Percentiles rank a stretch among this genome's conserved stretches.
Evolutionary conservation across 2,797 vertebrate genomes (phyloP).

Genomic region (Ficedula albicollis): DNA sequence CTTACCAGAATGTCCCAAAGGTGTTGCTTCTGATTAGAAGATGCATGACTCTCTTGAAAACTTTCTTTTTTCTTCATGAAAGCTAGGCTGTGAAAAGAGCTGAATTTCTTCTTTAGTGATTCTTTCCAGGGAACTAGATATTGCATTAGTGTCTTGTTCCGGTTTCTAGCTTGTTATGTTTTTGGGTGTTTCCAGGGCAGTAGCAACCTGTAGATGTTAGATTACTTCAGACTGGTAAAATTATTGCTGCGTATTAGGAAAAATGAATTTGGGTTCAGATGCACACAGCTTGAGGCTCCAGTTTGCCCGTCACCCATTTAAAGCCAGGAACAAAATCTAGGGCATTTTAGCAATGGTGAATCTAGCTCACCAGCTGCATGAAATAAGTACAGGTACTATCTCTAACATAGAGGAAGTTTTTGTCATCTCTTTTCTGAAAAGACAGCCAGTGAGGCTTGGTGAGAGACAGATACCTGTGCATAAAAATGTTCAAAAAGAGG

Average conservation of each 20-base stretch:
- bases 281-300: background rate
- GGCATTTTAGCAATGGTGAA: background rate
- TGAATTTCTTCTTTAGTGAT: background rate
- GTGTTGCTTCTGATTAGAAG: background rate
- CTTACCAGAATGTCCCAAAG: background rate
- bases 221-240: background rate
- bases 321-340: background rate
- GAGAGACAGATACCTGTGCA: rapidly evolving
- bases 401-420: background rate
- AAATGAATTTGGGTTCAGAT: background rate
- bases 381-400: background rate
- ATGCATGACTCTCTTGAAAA: background rate
- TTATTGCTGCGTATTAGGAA: background rate
- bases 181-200: background rate
- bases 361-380: background rate
- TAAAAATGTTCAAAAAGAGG: background rate
- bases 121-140: background rate
- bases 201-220: background rate
- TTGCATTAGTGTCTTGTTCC: background rate
- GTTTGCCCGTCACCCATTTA: background rate
- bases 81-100: background rate
- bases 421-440: background rate
- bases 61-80: background rate
- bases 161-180: background rate
- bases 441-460: background rate